Evolutionary conservation across 2,888 invertebrate genomes (phyloP).

Genomic region (Archips xylosteana): DNA sequence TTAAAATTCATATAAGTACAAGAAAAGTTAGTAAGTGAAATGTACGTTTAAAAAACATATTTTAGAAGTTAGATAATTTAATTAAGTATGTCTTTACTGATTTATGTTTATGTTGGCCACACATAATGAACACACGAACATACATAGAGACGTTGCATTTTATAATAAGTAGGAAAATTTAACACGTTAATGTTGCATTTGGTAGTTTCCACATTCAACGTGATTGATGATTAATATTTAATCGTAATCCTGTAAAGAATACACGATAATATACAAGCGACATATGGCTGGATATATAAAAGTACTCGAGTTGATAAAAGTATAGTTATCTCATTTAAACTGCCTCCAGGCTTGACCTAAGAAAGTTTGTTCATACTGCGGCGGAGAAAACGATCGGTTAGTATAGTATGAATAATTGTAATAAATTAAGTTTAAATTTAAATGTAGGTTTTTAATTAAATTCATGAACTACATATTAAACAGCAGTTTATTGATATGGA

Average conservation of each 20-base stretch:
- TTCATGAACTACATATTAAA: no score
- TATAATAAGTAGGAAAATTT: no score
- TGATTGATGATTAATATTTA: neutral
- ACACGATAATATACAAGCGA: neutral
- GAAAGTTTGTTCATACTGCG: neutral
- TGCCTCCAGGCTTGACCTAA: neutral
- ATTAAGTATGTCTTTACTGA: no score
- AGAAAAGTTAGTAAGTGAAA: no score
- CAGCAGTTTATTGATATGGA: no score
- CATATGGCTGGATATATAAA: neutral
- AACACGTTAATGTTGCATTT: neutral
- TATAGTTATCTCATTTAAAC: neutral
- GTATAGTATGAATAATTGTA: neutral
- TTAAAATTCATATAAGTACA: no score
- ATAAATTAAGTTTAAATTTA: no score
- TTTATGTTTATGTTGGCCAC: no score
- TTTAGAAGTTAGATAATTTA: no score
- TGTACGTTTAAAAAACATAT: no score
- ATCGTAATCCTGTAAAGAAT: neutral
- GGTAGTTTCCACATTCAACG: neutral
- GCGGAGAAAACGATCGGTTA: neutral
- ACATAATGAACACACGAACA: neutral
- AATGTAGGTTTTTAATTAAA: no score
- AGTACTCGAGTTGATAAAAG: neutral
- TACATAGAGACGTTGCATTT: neutral